A percentile compares a stretch with the other conserved stretches of the same genome.
These are phyloP conservation scores for Perizoma affinitatum DNA, from an alignment of 2,888 invertebrate species.

Conservation along the genomic window DNA sequence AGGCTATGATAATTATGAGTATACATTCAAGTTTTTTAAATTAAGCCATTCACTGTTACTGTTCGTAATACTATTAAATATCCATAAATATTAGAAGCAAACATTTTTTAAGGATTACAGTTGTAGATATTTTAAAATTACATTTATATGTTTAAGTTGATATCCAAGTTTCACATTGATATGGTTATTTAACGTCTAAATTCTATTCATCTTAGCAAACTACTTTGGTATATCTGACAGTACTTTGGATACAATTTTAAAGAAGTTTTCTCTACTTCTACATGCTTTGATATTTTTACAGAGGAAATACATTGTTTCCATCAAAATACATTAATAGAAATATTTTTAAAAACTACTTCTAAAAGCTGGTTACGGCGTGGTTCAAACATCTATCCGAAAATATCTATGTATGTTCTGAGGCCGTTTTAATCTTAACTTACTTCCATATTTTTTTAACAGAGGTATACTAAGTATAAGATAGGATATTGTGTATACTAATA, in stretches of 20 bases:
- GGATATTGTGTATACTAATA: constrained; percentile 18
- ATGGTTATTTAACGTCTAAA: constrained; percentile 36
- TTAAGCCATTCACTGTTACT: constrained; percentile 28
- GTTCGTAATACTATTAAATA: constrained; percentile 12
- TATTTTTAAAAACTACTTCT: constrained; percentile 13
- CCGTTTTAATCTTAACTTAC: constrained; percentile 45
- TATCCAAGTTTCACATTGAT: constrained; percentile 31
- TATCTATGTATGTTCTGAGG: constrained; percentile 66
- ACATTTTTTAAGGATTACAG: constrained; percentile 15
- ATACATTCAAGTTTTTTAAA: constrained; percentile 21
- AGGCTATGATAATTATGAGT: constrained; percentile 41
- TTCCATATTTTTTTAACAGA: constrained; percentile 10
- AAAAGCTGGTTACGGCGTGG: constrained; percentile 40
- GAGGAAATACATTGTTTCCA: constrained; percentile 6
- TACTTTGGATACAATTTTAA: constrained; percentile 18
- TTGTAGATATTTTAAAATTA: constrained; percentile 1
- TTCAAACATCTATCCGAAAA: constrained; percentile 75
- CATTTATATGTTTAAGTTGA: constrained; percentile 7
- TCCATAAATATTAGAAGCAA: constrained; percentile 15
- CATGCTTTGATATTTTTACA: constrained; percentile 6
- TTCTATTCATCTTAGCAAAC: constrained; percentile 27
- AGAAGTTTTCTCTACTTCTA: constrained; percentile 21
- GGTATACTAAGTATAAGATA: constrained; percentile 9
- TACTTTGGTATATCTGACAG: constrained; percentile 17
- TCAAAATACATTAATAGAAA: background rate